phyloP scores from a whole-genome alignment of 2,888 invertebrate species.

The Hydroisotoma schaefferi region DNA sequence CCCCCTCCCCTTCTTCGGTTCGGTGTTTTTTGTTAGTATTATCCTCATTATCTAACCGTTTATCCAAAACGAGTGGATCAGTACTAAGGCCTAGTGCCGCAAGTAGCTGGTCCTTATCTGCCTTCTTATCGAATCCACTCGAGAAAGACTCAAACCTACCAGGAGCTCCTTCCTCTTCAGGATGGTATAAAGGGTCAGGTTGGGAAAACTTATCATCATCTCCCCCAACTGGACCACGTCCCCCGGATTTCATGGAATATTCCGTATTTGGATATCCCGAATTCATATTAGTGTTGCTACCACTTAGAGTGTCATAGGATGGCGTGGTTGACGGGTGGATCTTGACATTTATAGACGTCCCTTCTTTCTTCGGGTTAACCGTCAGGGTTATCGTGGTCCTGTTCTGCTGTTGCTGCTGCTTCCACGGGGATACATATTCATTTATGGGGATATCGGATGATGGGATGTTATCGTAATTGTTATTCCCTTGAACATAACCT shows the following conservation, averaged over 20 bases:
- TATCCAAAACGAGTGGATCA: constrained; percentile 29
- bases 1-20: constrained; percentile 16
- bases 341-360: neutral
- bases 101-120: constrained; percentile 12
- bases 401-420: neutral
- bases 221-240: neutral
- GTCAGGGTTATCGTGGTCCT: neutral
- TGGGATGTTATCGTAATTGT: too few relatives aligned
- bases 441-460: too few relatives aligned
- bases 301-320: neutral
- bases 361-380: neutral
- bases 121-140: neutral
- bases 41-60: too few relatives aligned
- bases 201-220: constrained; percentile 61
- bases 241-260: neutral
- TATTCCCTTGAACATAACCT: too few relatives aligned
- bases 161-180: too few relatives aligned
- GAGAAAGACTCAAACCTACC: too few relatives aligned
- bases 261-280: neutral
- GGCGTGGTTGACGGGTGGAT: neutral
- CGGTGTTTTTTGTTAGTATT: too few relatives aligned
- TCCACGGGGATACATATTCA: too few relatives aligned
- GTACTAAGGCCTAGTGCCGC: constrained; percentile 38
- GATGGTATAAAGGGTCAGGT: constrained; percentile 70
- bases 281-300: neutral